Percentiles rank a stretch among this genome's conserved stretches.
These are phyloP conservation scores for Spodoptera littoralis DNA, from an alignment of 2,888 invertebrate species.

Conservation along the genomic window DNA sequence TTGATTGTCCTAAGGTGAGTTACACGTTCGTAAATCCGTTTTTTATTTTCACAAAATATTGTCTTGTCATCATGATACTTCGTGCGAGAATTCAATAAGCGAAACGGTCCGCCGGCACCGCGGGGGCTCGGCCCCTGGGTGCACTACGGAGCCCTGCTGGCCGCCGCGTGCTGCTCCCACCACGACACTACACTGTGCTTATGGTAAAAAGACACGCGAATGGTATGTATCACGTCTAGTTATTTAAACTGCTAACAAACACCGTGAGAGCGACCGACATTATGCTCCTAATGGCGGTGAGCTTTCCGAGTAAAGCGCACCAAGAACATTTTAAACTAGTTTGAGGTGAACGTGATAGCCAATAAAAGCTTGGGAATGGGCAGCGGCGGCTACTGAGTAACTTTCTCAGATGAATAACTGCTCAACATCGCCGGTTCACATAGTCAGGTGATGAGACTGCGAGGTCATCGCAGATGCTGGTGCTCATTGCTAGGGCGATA, in stretches of 20 bases:
- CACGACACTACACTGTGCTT: constrained; percentile 72
- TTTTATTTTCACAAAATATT: constrained; percentile 66
- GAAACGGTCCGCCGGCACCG: constrained; percentile 61
- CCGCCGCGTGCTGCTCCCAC: constrained; percentile 69
- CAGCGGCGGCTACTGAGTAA: constrained; percentile 77
- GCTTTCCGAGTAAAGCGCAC: constrained; percentile 79
- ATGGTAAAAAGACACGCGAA: constrained; percentile 83
- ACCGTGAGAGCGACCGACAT: constrained; percentile 80
- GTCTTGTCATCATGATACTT: constrained; percentile 69
- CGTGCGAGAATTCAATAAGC: constrained; percentile 84
- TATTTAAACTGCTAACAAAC: constrained; percentile 66
- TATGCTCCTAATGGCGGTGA: constrained; percentile 70
- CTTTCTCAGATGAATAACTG: constrained; percentile 81
- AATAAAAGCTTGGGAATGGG: constrained; percentile 84
- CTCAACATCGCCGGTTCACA: constrained; percentile 71
- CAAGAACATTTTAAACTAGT: constrained; percentile 84
- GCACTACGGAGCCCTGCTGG: constrained; percentile 71
- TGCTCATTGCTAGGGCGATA: constrained; percentile 7
- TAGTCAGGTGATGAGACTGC: constrained; percentile 64
- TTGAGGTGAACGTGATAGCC: constrained; percentile 82
- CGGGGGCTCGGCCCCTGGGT: constrained; percentile 79
- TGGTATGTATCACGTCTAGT: constrained; percentile 67
- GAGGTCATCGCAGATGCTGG: constrained; percentile 69
- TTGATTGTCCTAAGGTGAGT: constrained; percentile 7
- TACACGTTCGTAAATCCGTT: constrained; percentile 15